Conservation (phyloP, 1,140 invertebrate genomes). For the Cherax quadricarinatus region DNA sequence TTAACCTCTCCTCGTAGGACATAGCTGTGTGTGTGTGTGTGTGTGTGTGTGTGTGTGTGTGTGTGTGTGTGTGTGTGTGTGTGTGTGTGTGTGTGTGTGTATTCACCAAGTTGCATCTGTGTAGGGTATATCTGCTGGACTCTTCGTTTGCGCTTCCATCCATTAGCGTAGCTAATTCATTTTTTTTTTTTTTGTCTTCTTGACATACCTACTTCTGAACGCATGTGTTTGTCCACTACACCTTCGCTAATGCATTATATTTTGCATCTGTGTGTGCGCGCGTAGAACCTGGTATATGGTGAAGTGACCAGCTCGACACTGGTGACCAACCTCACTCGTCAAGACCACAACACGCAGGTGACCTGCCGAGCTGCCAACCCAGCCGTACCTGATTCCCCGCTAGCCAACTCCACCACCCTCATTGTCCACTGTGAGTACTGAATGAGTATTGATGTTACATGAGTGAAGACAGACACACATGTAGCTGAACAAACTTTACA, state of each 20-base stretch:
- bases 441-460: not conserved
- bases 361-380: constrained; percentile 57
- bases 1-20: too few species aligned
- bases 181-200: too few species aligned
- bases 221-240: not conserved
- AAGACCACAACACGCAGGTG: constrained; percentile 46
- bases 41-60: constrained; percentile 14
- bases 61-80: not conserved
- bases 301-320: constrained; percentile 51
- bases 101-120: not conserved
- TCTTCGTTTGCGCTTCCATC: too few species aligned
- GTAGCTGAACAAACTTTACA: not conserved
- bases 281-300: constrained; percentile 51
- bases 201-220: too few species aligned
- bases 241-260: not conserved
- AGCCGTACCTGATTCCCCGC: constrained; percentile 31
- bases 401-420: constrained; percentile 50
- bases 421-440: constrained; percentile 54
- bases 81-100: not conserved
- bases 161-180: too few species aligned
- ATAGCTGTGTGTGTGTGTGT: constrained; percentile 48
- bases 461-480: not conserved
- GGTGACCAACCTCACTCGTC: constrained; percentile 52
- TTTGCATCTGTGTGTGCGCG: not conserved
- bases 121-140: too few species aligned